phyloP scores from a whole-genome alignment of 1,140 invertebrate species.

The Apocrypta bakeri region DNA sequence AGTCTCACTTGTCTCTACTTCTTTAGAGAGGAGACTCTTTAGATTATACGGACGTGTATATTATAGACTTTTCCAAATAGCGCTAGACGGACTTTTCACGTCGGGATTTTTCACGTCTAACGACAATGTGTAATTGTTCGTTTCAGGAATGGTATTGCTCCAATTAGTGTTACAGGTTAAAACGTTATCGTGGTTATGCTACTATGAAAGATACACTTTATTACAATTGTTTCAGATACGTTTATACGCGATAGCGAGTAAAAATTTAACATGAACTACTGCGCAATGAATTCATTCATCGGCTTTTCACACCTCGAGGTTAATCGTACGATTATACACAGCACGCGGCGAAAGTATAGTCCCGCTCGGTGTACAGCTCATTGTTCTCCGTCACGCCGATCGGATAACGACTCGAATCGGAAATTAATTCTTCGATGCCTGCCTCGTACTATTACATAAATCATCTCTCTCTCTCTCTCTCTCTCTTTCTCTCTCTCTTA shows the following conservation, averaged over 20 bases:
- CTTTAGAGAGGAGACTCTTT: too few species aligned
- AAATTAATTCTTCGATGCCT: neutral
- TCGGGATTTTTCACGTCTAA: too few species aligned
- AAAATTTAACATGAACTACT: neutral
- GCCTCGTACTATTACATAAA: neutral
- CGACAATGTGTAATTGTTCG: too few species aligned
- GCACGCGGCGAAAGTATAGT: neutral
- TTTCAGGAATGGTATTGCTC: too few species aligned
- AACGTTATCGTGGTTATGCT: too few species aligned
- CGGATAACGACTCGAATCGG: neutral
- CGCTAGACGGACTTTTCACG: too few species aligned
- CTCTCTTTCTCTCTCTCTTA: neutral
- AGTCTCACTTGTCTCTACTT: neutral
- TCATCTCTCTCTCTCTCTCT: neutral
- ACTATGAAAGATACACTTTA: too few species aligned
- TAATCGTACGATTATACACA: neutral
- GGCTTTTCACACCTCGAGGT: neutral
- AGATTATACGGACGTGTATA: too few species aligned
- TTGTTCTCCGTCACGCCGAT: neutral
- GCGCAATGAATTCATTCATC: neutral
- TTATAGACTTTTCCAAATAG: neutral
- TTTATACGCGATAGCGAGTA: neutral
- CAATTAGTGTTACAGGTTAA: too few species aligned
- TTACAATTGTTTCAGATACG: too few species aligned
- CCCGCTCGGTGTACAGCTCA: neutral